phyloP scores from a whole-genome alignment of 92 coral and sea anemone genomes.

The Actinernus sp. region DNA sequence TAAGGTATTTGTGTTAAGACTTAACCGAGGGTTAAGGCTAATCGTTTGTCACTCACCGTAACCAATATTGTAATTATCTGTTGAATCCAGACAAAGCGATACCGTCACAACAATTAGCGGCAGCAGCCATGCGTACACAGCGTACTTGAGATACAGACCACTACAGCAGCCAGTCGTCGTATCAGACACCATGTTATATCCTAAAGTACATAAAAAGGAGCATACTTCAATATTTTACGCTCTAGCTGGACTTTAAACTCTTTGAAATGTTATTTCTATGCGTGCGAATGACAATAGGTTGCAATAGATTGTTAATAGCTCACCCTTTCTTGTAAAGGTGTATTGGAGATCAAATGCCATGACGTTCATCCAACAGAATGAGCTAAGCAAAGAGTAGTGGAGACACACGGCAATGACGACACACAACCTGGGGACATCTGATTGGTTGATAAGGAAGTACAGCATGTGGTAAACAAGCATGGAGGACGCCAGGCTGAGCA shows the following conservation, averaged over 20 bases:
- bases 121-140: conserved; percentile 41
- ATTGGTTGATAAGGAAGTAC: conserved; percentile 32
- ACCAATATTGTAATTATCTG: conserved; percentile 10
- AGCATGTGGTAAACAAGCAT: conserved; percentile 38
- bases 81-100: conserved; percentile 15
- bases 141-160: conserved; percentile 31
- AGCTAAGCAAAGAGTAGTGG: conserved; percentile 55
- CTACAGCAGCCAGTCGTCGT: neutral
- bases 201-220: too few relatives aligned
- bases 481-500: conserved; percentile 44
- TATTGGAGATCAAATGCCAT: conserved; percentile 75
- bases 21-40: too few relatives aligned
- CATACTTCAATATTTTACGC: too few relatives aligned
- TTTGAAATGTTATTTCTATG: too few relatives aligned
- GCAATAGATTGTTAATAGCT: too few relatives aligned
- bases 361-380: conserved; percentile 77
- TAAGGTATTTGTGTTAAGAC: too few relatives aligned
- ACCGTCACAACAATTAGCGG: conserved; percentile 23
- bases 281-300: too few relatives aligned
- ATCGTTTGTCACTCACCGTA: conserved; percentile 65
- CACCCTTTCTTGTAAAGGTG: conserved; percentile 47
- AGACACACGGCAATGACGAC: conserved; percentile 32
- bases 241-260: too few relatives aligned
- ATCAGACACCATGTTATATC: conserved; percentile 3
- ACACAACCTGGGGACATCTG: conserved; percentile 23